phyloP scores from a whole-genome alignment of 2,888 invertebrate genomes.

The Parnassius smintheus region DNA sequence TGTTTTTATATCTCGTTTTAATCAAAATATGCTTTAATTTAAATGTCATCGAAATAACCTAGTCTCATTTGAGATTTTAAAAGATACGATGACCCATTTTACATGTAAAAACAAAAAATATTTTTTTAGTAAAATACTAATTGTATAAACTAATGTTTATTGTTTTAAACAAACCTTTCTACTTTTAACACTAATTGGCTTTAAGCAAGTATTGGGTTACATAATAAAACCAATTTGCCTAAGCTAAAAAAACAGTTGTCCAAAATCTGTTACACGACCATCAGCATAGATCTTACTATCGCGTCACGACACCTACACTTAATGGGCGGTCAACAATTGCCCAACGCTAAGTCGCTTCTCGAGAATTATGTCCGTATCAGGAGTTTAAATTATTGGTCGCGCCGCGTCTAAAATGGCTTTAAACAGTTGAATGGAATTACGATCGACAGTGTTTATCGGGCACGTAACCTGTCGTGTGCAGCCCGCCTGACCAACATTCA shows the following conservation, averaged over 20 bases:
- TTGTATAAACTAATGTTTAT: too few species aligned
- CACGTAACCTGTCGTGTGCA: constrained; percentile 51
- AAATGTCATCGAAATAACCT: too few species aligned
- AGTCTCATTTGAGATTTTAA: too few species aligned
- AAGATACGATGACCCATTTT: too few species aligned
- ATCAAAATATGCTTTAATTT: neutral
- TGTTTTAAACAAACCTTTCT: neutral
- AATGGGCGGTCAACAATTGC: constrained; percentile 56
- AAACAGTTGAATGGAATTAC: constrained; percentile 53
- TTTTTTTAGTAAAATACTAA: too few species aligned
- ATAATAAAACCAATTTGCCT: constrained; percentile 13
- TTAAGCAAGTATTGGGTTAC: constrained; percentile 11
- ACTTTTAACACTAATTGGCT: constrained; percentile 4
- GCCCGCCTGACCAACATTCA: constrained; percentile 51
- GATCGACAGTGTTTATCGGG: constrained; percentile 50
- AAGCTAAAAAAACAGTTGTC: constrained; percentile 20
- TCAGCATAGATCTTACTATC: constrained; percentile 57
- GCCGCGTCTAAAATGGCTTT: constrained; percentile 51
- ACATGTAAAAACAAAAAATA: too few species aligned
- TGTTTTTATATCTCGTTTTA: constrained; percentile 14
- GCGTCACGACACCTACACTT: constrained; percentile 51
- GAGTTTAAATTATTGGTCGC: constrained; percentile 48
- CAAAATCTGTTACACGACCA: constrained; percentile 43
- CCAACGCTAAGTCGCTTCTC: constrained; percentile 58
- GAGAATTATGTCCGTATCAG: constrained; percentile 53